Evolutionary conservation across 2,888 invertebrate species (phyloP), one percentile per base, ranked within the genome.

Genomic region (Pachliopta kotzebuea): DNA sequence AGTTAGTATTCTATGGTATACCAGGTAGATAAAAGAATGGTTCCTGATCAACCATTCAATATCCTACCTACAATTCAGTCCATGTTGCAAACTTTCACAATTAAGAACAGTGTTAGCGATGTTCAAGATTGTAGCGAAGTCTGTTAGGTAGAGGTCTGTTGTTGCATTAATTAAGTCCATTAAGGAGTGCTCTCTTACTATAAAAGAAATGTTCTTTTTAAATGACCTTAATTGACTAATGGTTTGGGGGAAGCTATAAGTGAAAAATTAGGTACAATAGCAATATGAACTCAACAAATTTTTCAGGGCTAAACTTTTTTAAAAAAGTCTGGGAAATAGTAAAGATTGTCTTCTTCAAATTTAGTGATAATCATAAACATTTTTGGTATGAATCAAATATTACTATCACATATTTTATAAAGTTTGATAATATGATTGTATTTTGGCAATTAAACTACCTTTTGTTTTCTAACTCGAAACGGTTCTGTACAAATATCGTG

Each of bases 161-260:
- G 23, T 56, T 42, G 37, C 56, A 56, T 56, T 56, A 21, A 56
- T 56, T 56, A 20, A 56, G 54, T 54, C 54, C 26, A 45, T 45
- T 45, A 45, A 18, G 18, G n/a, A 45, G 18, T 37, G 11, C 14
- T 37, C 37, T 4, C n/a, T 45, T n/a, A 0, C n/a, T 18, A n/a
- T 4, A 45, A 45, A 45, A 7, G 7, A 45, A 45, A 45, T n/a
- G n/a, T 6, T n/a, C 18, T n/a, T n/a, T 7, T 45, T n/a, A 18
- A 18, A 45, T n/a, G 45, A 45, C n/a, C 18, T n/a, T 31, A 42
- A 42, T 18, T n/a, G n/a, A 45, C n/a, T 45, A 18, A 45, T 45
- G 4, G 45, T 18, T n/a, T 14, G 11, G 14, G 14, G 14, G 3
- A 37, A 37, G 14, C 14, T 37, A 11, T 11, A 37, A 14, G 14